Evolutionary conservation across 2,797 vertebrate species (phyloP), one percentile per base, ranked within the genome.

Genomic region (Acipenser transmontanus): DNA sequence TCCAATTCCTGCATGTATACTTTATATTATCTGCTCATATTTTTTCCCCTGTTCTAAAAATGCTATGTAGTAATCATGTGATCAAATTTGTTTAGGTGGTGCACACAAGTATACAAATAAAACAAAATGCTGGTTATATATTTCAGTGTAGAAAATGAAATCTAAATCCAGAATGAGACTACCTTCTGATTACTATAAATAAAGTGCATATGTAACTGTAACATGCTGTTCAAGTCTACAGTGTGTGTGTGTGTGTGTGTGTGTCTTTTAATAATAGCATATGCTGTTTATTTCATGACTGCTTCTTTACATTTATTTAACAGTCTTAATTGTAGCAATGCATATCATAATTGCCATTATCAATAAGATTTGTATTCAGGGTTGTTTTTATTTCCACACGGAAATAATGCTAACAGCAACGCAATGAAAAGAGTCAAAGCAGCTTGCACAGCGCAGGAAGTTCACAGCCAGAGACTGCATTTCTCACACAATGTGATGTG

Each of bases 401-500:
- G 81, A 90, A 85, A 89, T 88, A 91, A 91, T 90, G 87, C 64
- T 71, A 68, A 87, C 82, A 85, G 77, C 80, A 77, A 82, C 85
- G 86, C 87, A 90, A 91, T 91, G 89, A 92, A 87, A 91, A 84
- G 87, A 89, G 82, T 86, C 88, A 86, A 88, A 84, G 84, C 87
- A 88, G 88, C 86, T 85, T 85, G 82, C 79, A 79, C 79, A 84
- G 85, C 85, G 87, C 88, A 93, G 91, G 92, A 95, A 94, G 89
- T 94, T 93, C 92, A 89, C 88, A 91, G 89, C 90, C 86, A 90
- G 89, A 88, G 87, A 91, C 87, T 92, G 89, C 87, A 91, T 89
- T 89, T 91, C 89, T 84, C 86, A 89, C 84, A 88, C 93, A 94
- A 94, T 93, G 91, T 92, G 86, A 91, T 91, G 89, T 91, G 89